Evolutionary conservation across 1,140 invertebrate genomes (phyloP), one percentile per base, ranked within the genome.

Genomic region (Ganaspis sp.): DNA sequence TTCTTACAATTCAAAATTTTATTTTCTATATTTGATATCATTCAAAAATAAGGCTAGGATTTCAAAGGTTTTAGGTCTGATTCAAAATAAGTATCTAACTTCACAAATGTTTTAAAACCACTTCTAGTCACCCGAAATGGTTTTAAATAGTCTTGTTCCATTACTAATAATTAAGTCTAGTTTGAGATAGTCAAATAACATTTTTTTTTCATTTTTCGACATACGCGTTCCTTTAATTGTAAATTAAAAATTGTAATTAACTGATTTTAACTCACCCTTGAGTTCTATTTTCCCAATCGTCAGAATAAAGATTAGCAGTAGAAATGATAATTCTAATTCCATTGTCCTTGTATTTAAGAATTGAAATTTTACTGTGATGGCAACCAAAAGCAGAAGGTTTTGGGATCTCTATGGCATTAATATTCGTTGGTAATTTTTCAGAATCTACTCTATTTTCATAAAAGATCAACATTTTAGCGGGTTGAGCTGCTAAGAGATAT

Each of bases 351-450:
- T 98, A 96, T 34, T 95, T 93, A 0, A 99, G 92, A 34, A 99
- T 92, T 92, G 97, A 97, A 93, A 99, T 95, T 93, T 99, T 99
- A 1, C 96, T 97, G 87, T 99, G 98, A 92, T 98, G 98, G 78
- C 95, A 96, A 29, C 97, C 97, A 92, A 95, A 98, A 0, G 94
- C 93, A 78, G 95, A 94, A 4, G 93, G 93, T 94, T 97, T 95
- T 84, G 94, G 91, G 8, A 98, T 92, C 86, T 93, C 91, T 82
- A 96, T 90, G 70, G 94, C 89, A 78, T 92, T 94, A 0, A 96
- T 92, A 83, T 95, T 94, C 0, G 93, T 91, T 80, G 87, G 89
- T 26, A 94, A 91, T 23, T 87, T 1, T 12, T 78, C 74, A 0
- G 73, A 54, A 19, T 81, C 70, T 58, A 77, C 76, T 70, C 86